Percentiles rank a stretch among this genome's conserved stretches.
Evolutionary conservation across 2,113 vertebrate genomes (phyloP).

Genomic region (Micronycteris hirsuta): DNA sequence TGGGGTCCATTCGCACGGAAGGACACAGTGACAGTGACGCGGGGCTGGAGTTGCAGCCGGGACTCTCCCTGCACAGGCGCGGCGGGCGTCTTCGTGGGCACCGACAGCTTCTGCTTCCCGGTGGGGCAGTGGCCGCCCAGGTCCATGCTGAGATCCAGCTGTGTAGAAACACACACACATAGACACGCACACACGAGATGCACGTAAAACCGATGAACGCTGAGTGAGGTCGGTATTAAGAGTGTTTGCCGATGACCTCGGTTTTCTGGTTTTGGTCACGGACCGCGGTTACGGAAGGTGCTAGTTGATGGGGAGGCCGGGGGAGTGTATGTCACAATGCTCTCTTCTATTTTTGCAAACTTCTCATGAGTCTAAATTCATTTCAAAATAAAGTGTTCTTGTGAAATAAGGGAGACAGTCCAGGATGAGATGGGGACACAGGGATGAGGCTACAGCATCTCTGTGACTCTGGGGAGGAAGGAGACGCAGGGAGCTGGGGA

Average conservation of each 20-base stretch:
- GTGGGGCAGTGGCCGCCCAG: background rate
- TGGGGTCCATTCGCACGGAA: too few relatives aligned
- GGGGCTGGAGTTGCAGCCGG: background rate
- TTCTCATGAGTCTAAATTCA: background rate
- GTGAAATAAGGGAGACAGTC: background rate
- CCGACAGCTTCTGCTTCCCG: background rate
- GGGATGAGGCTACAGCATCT: background rate
- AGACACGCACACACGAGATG: too few relatives aligned
- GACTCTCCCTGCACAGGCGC: too few relatives aligned
- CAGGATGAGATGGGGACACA: background rate
- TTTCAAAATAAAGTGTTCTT: background rate
- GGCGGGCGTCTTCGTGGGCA: background rate
- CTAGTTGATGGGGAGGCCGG: background rate
- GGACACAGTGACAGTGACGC: rapidly evolving
- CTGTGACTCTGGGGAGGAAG: background rate
- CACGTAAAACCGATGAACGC: too few relatives aligned
- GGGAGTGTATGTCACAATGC: too few relatives aligned
- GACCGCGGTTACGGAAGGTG: background rate
- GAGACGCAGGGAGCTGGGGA: background rate
- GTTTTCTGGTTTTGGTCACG: background rate
- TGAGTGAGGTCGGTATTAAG: too few relatives aligned
- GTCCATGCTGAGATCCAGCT: background rate
- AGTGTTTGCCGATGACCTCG: background rate
- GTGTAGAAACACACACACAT: background rate
- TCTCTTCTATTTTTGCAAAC: background rate